These are phyloP conservation scores for Drosophila paracracens DNA, from an alignment of 2,888 invertebrate genomes.

Conservation along the genomic window DNA sequence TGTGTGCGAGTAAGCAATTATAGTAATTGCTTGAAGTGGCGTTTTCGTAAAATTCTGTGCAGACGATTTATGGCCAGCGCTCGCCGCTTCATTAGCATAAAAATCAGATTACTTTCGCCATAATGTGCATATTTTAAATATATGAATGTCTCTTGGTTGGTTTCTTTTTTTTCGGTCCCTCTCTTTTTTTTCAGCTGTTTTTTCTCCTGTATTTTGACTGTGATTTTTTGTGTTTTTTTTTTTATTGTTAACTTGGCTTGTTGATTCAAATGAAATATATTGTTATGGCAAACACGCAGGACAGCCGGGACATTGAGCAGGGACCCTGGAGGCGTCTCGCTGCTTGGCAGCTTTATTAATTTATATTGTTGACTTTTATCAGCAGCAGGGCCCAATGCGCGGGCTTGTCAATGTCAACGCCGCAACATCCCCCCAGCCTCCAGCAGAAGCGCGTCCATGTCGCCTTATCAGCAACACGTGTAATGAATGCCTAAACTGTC, in stretches of 20 bases:
- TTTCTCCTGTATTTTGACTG: constrained; percentile 30
- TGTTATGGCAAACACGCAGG: constrained; percentile 81
- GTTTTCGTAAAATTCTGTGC: constrained; percentile 29
- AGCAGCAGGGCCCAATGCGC: constrained; percentile 45
- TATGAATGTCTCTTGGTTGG: constrained; percentile 51
- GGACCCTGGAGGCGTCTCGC: constrained; percentile 59
- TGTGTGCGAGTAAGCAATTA: constrained; percentile 65
- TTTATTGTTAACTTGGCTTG: constrained; percentile 54
- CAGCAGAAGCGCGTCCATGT: constrained; percentile 34
- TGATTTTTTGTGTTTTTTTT: constrained; percentile 12
- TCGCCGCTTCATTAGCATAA: constrained; percentile 78
- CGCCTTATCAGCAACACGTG: constrained; percentile 79
- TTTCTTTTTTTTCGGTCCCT: not conserved
- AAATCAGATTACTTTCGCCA: constrained; percentile 77
- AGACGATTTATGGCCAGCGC: constrained; percentile 62
- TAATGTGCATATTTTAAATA: constrained; percentile 78
- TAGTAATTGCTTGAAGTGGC: constrained; percentile 71
- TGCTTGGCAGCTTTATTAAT: constrained; percentile 78
- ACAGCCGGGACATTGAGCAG: constrained; percentile 55
- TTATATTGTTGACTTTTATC: constrained; percentile 82
- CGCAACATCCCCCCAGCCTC: constrained; percentile 10
- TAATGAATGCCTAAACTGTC: constrained; percentile 81
- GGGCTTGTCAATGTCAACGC: constrained; percentile 69
- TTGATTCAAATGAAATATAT: constrained; percentile 79
- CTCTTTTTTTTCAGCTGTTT: not conserved